Percentiles rank a stretch among this genome's conserved stretches.
Conservation (phyloP, 2,797 vertebrate species). For the Heterohyrax brucei region DNA sequence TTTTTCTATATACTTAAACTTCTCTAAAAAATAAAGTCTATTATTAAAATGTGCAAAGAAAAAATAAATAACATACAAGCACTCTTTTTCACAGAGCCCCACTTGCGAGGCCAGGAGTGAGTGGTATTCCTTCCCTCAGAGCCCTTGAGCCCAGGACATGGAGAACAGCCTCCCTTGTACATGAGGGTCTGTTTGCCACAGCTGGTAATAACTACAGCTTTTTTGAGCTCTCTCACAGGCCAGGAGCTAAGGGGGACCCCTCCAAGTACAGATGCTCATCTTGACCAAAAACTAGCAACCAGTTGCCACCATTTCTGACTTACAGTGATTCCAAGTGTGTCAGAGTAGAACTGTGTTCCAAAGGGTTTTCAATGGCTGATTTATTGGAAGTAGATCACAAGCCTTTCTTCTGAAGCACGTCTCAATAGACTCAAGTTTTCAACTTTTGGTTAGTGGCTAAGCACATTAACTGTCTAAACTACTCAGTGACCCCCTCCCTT, state of each 20-base stretch:
- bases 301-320: no score
- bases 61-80: neutral
- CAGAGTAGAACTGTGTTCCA: no score
- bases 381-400: no score
- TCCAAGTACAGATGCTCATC: neutral
- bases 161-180: neutral
- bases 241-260: rapidly evolving
- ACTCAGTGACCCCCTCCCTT: no score
- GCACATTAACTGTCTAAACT: no score
- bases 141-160: neutral
- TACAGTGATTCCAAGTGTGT: no score
- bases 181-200: neutral
- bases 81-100: neutral
- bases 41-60: neutral
- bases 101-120: neutral
- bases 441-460: no score
- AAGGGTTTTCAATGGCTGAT: no score
- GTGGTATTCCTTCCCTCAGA: neutral
- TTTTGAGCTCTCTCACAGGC: neutral
- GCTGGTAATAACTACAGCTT: neutral
- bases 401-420: no score
- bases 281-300: neutral
- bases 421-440: no score
- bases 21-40: no score
- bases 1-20: no score